These are phyloP conservation scores for Tromatobia lineatoria DNA, from an alignment of 2,888 invertebrate species.

Conservation along the genomic window DNA sequence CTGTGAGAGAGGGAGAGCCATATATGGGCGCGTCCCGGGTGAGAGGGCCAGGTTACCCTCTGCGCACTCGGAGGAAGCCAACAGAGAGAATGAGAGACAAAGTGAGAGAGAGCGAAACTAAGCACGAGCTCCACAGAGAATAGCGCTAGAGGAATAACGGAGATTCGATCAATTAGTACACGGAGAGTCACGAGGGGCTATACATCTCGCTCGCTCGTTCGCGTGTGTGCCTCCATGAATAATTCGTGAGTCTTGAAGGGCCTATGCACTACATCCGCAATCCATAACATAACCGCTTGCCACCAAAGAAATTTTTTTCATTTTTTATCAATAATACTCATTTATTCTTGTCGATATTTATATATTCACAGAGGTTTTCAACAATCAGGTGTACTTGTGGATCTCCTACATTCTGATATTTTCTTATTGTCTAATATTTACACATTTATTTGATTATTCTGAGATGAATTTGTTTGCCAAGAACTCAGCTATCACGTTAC, in stretches of 20 bases:
- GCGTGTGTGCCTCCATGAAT: conserved; percentile 39
- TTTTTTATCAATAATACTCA: too few relatives aligned
- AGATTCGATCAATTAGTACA: conserved; percentile 58
- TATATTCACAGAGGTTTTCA: too few relatives aligned
- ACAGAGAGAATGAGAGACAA: conserved; percentile 18
- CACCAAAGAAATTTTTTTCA: too few relatives aligned
- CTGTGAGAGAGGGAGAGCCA: conserved; percentile 47
- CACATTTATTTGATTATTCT: too few relatives aligned
- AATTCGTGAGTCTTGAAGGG: conserved; percentile 46
- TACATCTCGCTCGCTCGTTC: conserved; percentile 10
- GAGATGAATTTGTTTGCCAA: too few relatives aligned
- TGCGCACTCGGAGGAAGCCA: conserved; percentile 41
- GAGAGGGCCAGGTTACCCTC: conserved; percentile 69
- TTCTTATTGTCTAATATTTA: too few relatives aligned
- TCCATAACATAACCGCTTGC: background rate
- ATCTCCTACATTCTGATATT: too few relatives aligned
- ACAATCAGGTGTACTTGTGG: too few relatives aligned
- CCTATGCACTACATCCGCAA: background rate
- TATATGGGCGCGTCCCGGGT: conserved; percentile 53
- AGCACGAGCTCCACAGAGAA: conserved; percentile 41
- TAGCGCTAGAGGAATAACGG: conserved; percentile 49
- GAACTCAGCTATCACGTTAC: too few relatives aligned
- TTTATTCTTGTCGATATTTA: too few relatives aligned
- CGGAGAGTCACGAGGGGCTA: conserved; percentile 31
- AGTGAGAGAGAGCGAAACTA: conserved; percentile 7